Evolutionary conservation across 2,113 vertebrate species (phyloP), one percentile per base, ranked within the genome.

Genomic region (Acrocephalus kingi): DNA sequence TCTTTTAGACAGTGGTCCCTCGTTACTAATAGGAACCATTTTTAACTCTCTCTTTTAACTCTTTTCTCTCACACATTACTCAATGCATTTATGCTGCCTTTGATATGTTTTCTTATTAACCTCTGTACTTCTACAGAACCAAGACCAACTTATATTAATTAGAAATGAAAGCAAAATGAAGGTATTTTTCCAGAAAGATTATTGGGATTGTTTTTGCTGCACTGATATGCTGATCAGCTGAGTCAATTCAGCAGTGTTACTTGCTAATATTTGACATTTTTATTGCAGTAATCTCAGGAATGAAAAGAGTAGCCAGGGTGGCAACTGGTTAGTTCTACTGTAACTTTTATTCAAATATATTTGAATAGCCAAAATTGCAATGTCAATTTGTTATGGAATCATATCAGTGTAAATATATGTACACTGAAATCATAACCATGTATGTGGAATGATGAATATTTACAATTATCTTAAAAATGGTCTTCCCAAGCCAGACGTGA

Each of bases 1-100:
- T 15, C 15, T 46, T 74, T 84, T 48, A 87, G 43, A 21, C 14
- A 72, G 24, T 11, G 8, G 11, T 33, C 21, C 39, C 31, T 83
- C 0, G 0, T 68, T 85, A 39, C 16, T 48, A 43, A 41, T 20
- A 48, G 5, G 11, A 63, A 25, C 10, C 2, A 22, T 64, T 73
- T 75, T 48, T 33, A 68, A 10, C 18, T 28, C 27, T 55, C 39
- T 83, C 11, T 56, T 89, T 83, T 59, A 46, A 85, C 10, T 2
- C 28, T 89, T 41, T 23, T 45, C 21, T 56, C 33, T 74, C 33
- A 67, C 15, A 52, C 33, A 78, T 71, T 56, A 48, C 46, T 74
- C 45, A 62, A 18, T 52, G 30, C 6, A 19, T 84, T 80, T 61
- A 37, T 56, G 13, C 18, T 41, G 11, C 39, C 43, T 83, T 43